Base-by-base conservation (phyloP, 2,888 invertebrate species). In the Chelonus formosanus region DNA sequence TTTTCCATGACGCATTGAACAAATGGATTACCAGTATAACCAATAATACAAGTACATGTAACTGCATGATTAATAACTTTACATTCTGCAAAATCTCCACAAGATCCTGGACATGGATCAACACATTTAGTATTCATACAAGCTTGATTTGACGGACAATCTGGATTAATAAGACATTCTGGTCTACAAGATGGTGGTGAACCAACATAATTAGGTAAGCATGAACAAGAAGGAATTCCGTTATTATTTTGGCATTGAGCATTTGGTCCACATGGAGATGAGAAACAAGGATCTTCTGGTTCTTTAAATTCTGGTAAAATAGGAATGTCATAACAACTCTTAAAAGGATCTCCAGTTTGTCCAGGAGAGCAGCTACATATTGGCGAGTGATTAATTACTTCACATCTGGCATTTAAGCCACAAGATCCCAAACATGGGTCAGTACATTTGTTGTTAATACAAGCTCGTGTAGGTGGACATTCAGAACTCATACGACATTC, bases 221-320 rank as follows among this genome's bases (percentile, higher is more conserved):
- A 95, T 71, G 90, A 89, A 78, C 95, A 95, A 20, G 91, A 89
- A 53, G 93, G 89, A 75, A 87, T 87, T 54, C 87, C 89, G 63
- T 91, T 90, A 63, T 87, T 85, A 69, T 88, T 87, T 73, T 89
- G 85, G 78, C 95, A 95, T 70, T 90, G 85, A 3, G 94, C 88
- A 81, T 94, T 93, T 2, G 93, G 91, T 67, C 95, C 94, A 85
- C 95, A 95, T 0, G 94, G 94, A 47, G 91, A 90, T 66, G 92
- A 92, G 68, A 86, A 86, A 78, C 95, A 95, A 5, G 92, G 92
- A 80, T 90, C 85, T 76, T 85, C 73, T 74, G 58, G 68, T 58
- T 74, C 74, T 36, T 83, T 79, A 47, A 82, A 80, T 76, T 78
- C 78, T 47, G 83, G 80, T 78, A 81, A 75, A 68, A 82, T 82